These are phyloP conservation scores for Anguilla rostrata DNA, from an alignment of 2,113 vertebrate genomes.

Conservation along the genomic window DNA sequence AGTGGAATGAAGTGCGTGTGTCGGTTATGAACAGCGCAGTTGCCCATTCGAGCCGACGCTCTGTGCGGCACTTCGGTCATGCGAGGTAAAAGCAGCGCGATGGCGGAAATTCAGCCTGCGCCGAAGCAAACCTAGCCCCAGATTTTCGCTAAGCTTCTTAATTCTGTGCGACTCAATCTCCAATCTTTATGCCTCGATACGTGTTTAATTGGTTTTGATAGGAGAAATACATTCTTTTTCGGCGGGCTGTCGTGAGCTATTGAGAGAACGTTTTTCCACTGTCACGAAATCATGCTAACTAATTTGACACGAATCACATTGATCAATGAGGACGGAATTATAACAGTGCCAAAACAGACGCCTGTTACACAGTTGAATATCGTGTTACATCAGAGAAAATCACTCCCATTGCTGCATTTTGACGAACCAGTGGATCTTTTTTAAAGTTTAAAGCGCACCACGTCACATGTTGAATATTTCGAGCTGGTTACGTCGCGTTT, in stretches of 20 bases:
- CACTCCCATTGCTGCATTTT: background rate
- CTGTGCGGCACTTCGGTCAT: constrained; percentile 38
- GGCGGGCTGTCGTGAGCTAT: background rate
- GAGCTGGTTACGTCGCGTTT: background rate
- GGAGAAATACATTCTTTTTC: background rate
- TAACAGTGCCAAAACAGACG: constrained; percentile 1
- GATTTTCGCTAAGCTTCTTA: constrained; percentile 30
- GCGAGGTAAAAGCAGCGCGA: constrained; percentile 37
- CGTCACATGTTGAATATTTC: background rate
- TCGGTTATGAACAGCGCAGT: background rate
- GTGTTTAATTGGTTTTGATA: constrained; percentile 5
- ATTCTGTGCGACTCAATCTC: constrained; percentile 19
- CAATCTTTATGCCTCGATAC: background rate
- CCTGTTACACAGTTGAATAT: constrained; percentile 8
- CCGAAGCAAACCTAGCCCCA: constrained; percentile 5
- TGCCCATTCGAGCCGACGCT: background rate
- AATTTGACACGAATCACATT: constrained; percentile 5
- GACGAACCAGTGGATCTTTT: background rate
- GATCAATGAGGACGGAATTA: constrained; percentile 4
- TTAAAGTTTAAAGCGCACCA: constrained; percentile 8
- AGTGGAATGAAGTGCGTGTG: constrained; percentile 19
- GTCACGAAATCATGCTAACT: background rate
- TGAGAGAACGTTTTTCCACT: background rate
- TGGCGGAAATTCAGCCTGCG: constrained; percentile 33
- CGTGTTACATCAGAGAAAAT: background rate